phyloP scores from a whole-genome alignment of 1,140 invertebrate species.

The Acromyrmex charruanus region DNA sequence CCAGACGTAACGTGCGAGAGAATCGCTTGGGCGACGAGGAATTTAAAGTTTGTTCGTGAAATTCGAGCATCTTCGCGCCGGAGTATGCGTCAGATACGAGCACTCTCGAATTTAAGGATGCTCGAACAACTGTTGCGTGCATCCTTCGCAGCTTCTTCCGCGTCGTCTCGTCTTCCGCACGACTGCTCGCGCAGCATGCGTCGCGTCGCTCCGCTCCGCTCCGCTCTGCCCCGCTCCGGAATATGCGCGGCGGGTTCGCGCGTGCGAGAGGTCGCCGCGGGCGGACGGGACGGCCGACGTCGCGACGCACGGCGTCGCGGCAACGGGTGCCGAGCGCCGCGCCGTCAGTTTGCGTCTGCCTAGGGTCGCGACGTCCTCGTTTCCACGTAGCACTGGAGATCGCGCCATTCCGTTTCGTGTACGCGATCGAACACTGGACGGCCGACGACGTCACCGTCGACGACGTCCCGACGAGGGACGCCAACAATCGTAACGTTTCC shows the following conservation, averaged over 20 bases:
- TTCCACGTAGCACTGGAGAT: constrained; percentile 35
- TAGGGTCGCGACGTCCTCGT: constrained; percentile 78
- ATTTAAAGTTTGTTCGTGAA: constrained; percentile 25
- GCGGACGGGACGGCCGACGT: constrained; percentile 69
- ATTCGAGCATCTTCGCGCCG: constrained; percentile 36
- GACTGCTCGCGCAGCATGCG: constrained; percentile 58
- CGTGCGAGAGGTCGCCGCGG: constrained; percentile 57
- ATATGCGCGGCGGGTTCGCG: constrained; percentile 55
- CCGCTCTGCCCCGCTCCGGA: constrained; percentile 32
- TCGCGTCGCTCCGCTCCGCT: constrained; percentile 11
- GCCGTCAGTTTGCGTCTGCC: constrained; percentile 82
- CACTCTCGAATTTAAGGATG: constrained; percentile 62
- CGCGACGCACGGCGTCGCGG: constrained; percentile 78
- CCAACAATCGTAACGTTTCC: not conserved
- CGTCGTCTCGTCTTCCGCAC: constrained; percentile 58
- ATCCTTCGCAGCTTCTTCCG: constrained; percentile 63
- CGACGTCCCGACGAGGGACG: not conserved
- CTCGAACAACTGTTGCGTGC: constrained; percentile 64
- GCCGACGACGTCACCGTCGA: not conserved
- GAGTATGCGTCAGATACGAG: constrained; percentile 37
- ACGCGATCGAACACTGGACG: constrained; percentile 39
- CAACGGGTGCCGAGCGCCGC: constrained; percentile 65
- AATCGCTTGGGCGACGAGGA: not conserved
- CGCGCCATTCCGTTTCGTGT: constrained; percentile 15
- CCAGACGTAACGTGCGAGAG: not conserved